Percentiles rank a stretch among this genome's conserved stretches.
phyloP scores from a whole-genome alignment of 2,888 invertebrate genomes.

The Drosophila borealis region DNA sequence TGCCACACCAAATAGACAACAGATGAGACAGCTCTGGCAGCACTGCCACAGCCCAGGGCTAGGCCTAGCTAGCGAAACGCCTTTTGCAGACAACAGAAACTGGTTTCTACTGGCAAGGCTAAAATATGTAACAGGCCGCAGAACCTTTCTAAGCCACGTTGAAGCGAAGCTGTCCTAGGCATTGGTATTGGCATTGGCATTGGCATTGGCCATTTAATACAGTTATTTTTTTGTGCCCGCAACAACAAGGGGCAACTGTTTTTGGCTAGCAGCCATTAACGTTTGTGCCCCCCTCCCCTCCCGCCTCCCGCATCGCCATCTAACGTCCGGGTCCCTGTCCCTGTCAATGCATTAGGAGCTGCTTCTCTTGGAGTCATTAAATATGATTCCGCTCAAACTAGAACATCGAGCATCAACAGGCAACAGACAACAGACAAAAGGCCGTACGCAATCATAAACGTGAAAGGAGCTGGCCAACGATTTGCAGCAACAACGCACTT shows the following conservation, averaged over 20 bases:
- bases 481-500: conserved; percentile 5
- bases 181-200: conserved; percentile 31
- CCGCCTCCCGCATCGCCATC: not conserved
- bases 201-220: conserved; percentile 73
- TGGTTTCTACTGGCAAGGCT: conserved; percentile 42
- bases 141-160: conserved; percentile 50
- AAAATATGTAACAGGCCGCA: conserved; percentile 56
- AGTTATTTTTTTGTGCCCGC: conserved; percentile 65
- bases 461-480: conserved; percentile 11
- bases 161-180: conserved; percentile 49
- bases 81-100: conserved; percentile 46
- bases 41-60: conserved; percentile 69
- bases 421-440: conserved; percentile 36
- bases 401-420: conserved; percentile 52
- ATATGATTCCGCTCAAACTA: conserved; percentile 71
- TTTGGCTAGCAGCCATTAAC: conserved; percentile 63
- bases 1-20: conserved; percentile 64
- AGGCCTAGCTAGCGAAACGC: conserved; percentile 51
- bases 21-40: conserved; percentile 74
- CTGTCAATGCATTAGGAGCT: conserved; percentile 45
- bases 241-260: conserved; percentile 38
- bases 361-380: conserved; percentile 65
- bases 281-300: conserved; percentile 21
- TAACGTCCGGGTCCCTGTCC: not conserved
- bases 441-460: conserved; percentile 44